Base-by-base conservation (phyloP, 1,140 invertebrate genomes). In the Eueides isabella region DNA sequence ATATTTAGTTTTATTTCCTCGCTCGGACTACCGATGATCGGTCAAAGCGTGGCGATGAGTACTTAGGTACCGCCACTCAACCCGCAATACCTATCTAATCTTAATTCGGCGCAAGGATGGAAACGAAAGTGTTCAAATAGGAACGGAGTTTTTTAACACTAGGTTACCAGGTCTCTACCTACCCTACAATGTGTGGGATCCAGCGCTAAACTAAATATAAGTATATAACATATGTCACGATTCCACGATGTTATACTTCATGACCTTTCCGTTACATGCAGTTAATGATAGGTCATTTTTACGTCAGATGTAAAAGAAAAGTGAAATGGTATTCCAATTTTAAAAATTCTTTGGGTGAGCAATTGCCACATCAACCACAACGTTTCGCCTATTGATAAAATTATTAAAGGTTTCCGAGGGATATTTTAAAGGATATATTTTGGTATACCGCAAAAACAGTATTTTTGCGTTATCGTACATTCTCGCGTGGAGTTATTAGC, bases 371-470 rank as follows among this genome's bases (percentile, higher is more conserved):
- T 83, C 77, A 75, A 87, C 87, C 87, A 76, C 90, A 89, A 81
- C 80, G 68, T 82, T 85, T 84, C 77, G 68, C 83, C 85, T 88
- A 88, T 90, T 92, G 86, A 92, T 90, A 90, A 82, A 90, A 90
- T 92, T 87, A 87, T 89, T 89, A 90, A 78, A 72, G 35, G 30
- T 55, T 55, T 26, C 11, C 48, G 9, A 26, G 23, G 48, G 19
- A 55, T 55, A 26, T 55, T 61, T 61, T 55, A 71, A 64, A 38
- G 71, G 62, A 63, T 35, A 12, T 63, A 38, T 30, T 30, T 41
- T 55, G 38, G 64, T 35, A 80, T 80, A 90, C 87, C 90, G 79
- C 87, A 89, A 83, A 81, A 77, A 84, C 79, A 71, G 83, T 74
- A 78, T 82, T 89, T 83, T 78, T 65, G 64, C 74, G 74, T 77